phyloP scores from a whole-genome alignment of 2,797 vertebrate genomes.

The Hoplostethus atlanticus region DNA sequence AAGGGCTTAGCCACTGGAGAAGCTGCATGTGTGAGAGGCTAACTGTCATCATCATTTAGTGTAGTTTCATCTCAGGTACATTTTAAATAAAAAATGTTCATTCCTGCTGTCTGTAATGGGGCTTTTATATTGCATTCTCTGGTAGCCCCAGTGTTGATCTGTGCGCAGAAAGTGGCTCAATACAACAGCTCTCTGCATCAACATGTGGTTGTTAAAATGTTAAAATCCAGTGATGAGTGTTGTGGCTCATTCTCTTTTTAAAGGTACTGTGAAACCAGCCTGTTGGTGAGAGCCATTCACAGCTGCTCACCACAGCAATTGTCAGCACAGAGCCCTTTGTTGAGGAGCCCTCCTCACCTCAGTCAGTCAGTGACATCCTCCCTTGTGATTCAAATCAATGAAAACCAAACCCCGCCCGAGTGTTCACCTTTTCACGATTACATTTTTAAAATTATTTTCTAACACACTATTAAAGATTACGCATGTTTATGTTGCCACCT shows the following conservation, averaged over 20 bases:
- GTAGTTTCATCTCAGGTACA: background rate
- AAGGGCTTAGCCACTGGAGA: no score
- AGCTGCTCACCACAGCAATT: conserved; percentile 11
- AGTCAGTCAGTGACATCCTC: background rate
- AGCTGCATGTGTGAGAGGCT: no score
- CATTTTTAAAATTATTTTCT: background rate
- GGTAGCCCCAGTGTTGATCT: background rate
- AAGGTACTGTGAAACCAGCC: conserved; percentile 6
- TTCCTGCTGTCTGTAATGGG: no score
- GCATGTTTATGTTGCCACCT: background rate
- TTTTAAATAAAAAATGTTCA: no score
- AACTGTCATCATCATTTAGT: background rate
- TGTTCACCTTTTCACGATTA: background rate
- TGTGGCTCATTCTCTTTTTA: conserved; percentile 3
- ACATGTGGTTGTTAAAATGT: conserved; percentile 30
- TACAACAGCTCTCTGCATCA: conserved; percentile 12
- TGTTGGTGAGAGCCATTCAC: conserved; percentile 39
- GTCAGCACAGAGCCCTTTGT: conserved; percentile 9
- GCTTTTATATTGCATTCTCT: background rate
- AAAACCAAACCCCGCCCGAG: background rate
- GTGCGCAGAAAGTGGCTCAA: background rate
- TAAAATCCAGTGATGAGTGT: background rate
- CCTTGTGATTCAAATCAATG: conserved; percentile 18
- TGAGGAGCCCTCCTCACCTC: conserved; percentile 1
- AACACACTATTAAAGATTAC: background rate